Evolutionary conservation across 2,888 invertebrate genomes (phyloP), one percentile per base, ranked within the genome.

Genomic region (Xiphydria camelus): DNA sequence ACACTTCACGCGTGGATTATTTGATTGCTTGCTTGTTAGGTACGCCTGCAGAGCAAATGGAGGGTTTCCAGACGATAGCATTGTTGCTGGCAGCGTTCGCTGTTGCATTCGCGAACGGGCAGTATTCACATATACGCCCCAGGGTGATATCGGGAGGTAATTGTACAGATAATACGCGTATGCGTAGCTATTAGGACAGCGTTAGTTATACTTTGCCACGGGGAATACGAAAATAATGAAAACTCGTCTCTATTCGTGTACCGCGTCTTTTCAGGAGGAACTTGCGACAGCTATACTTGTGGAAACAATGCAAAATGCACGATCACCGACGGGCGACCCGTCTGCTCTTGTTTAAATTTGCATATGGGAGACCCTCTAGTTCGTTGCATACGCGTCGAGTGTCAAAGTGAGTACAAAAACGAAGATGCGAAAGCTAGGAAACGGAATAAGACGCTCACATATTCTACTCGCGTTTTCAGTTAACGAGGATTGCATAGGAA

Each of bases 301-400:
- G 77, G 77, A 36, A 49, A 53, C 7, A 76, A 77, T 45, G 76
- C 77, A 18, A 71, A 70, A 51, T 78, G 78, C 42, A 70, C 75
- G 17, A 65, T 75, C 31, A 75, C 74, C 47, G 86, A 84, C 53
- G 88, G 87, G 51, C 79, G 89, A 40, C 88, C 90, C 0, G 89
- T 90, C 4, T 91, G 91, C 67, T 88, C 89, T 17, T 91, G 90
- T 61, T 79, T 89, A 53, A 84, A 88, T 6, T 87, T 90, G 1
- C 84, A 90, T 72, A 86, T 86, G 55, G 92, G 91, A 20, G 90
- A 91, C 75, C 90, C 92, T 0, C 76, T 89, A 47, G 78, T 81
- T 1, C 81, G 82, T 57, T 92, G 92, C 70, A 81, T 83, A 61
- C 83, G 84, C 54, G 87, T 87, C 37, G 89, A 89, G 66, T 89